Percentiles rank a stretch among this genome's conserved stretches.
Evolutionary conservation across 2,797 vertebrate genomes (phyloP).

Genomic region (Sebastes vulpes): DNA sequence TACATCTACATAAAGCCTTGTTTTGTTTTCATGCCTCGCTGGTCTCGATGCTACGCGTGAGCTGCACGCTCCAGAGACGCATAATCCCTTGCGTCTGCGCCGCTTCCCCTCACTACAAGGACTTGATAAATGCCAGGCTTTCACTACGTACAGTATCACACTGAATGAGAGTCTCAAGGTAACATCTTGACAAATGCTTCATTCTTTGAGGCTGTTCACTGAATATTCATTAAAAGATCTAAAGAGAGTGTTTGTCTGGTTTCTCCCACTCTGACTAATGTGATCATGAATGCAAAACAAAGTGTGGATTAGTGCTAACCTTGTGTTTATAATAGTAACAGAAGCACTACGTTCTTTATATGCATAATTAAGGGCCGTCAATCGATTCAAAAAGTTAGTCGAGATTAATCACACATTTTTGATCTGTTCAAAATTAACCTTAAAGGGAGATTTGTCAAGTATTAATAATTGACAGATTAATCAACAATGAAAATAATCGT

Average conservation of each 20-base stretch:
- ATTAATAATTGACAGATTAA: too few species aligned
- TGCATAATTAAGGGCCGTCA: not conserved
- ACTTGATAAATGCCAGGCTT: constrained; percentile 10
- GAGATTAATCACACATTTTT: too few species aligned
- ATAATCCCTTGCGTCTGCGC: not conserved
- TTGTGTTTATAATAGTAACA: not conserved
- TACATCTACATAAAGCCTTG: not conserved
- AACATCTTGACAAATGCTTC: constrained; percentile 10
- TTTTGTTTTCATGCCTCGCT: not conserved
- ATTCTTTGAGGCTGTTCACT: not conserved
- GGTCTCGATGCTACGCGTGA: not conserved
- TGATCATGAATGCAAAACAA: not conserved
- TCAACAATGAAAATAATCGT: too few species aligned
- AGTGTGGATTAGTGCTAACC: not conserved
- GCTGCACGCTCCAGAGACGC: constrained; percentile 11
- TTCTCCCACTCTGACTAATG: not conserved
- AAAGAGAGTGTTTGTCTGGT: not conserved
- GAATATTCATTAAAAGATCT: not conserved
- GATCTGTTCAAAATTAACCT: too few species aligned
- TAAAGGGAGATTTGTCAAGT: too few species aligned
- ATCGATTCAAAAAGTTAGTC: too few species aligned
- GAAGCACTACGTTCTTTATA: not conserved
- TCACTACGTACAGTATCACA: not conserved
- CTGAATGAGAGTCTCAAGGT: not conserved
- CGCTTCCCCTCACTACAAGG: not conserved